Percentiles rank a stretch among this genome's conserved stretches.
These are phyloP conservation scores for Temnothorax longispinosus DNA, from an alignment of 1,140 invertebrate genomes.

Conservation along the genomic window DNA sequence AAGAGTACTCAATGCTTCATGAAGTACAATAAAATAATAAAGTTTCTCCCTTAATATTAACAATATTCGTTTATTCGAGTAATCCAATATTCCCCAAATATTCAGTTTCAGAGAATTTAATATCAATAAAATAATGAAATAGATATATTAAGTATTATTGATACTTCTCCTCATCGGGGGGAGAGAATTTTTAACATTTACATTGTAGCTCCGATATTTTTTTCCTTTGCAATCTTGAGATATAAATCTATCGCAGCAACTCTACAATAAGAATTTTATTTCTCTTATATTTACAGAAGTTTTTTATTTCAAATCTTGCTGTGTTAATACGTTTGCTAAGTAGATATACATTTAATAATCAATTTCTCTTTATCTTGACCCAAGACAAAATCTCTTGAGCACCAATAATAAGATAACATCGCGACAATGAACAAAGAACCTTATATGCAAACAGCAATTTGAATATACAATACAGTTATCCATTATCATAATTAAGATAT, in stretches of 20 bases:
- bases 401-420: slow-evolving; percentile 49
- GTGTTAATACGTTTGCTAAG: not conserved
- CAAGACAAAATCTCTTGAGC: slow-evolving; percentile 32
- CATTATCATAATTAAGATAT: slow-evolving; percentile 29
- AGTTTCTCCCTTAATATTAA: not conserved
- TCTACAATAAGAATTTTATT: slow-evolving; percentile 7
- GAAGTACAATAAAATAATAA: not conserved
- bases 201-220: not conserved
- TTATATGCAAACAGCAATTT: not conserved
- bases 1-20: not conserved
- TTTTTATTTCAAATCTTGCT: slow-evolving; percentile 10
- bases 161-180: not conserved
- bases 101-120: not conserved
- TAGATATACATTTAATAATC: not conserved
- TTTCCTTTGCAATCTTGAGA: not conserved
- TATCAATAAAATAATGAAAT: not conserved
- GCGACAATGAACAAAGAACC: slow-evolving; percentile 1
- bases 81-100: not conserved
- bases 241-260: slow-evolving; percentile 2
- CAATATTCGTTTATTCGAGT: not conserved
- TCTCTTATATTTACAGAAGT: slow-evolving; percentile 14
- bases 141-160: not conserved
- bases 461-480: slow-evolving; percentile 12
- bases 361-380: slow-evolving; percentile 39
- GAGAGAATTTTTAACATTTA: not conserved